Evolutionary conservation across 2,113 vertebrate genomes (phyloP).

Genomic region (Muntiacus muntjak): DNA sequence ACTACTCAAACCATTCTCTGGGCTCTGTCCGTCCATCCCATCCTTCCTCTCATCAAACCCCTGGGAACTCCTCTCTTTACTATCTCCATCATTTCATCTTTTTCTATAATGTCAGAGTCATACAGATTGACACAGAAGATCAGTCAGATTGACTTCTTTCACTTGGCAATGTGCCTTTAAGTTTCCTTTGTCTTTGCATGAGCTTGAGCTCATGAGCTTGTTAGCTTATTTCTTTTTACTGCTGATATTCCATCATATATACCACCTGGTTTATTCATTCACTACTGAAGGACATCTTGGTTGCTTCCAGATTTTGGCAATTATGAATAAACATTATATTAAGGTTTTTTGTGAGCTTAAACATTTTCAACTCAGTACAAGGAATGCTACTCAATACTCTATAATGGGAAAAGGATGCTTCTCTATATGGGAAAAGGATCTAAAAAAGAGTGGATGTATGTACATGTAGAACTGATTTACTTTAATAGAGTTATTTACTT

Average conservation of each 20-base stretch:
- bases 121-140: not conserved
- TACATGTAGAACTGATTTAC: not conserved
- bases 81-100: not conserved
- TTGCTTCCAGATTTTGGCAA: not conserved
- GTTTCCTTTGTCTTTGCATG: not conserved
- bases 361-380: not conserved
- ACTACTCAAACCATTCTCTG: not conserved
- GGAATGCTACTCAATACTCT: not conserved
- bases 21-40: not conserved
- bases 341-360: not conserved
- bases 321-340: not conserved
- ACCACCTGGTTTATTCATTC: not conserved
- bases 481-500: not conserved
- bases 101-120: not conserved
- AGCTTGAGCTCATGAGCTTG: not conserved
- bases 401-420: not conserved
- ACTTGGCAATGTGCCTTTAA: not conserved
- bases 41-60: not conserved
- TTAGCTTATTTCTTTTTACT: not conserved
- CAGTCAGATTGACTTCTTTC: not conserved
- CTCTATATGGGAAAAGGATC: not conserved
- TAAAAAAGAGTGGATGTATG: not conserved
- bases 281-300: not conserved
- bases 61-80: not conserved
- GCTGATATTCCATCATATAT: not conserved